Conservation (phyloP, 1,140 invertebrate species). For the Oreohelix idahoensis region DNA sequence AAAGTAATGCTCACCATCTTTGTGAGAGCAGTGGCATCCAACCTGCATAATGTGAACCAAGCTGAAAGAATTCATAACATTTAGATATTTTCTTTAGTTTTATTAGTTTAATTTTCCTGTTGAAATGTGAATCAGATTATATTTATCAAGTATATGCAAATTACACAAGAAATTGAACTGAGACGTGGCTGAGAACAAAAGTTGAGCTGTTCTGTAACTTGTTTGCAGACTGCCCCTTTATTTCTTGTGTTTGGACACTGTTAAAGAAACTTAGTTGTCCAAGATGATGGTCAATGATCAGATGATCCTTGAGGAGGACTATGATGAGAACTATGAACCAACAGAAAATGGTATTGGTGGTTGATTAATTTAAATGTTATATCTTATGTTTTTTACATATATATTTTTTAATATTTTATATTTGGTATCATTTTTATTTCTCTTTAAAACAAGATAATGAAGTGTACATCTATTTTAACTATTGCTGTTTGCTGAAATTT, state of each 20-base stretch:
- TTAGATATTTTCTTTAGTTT: background rate
- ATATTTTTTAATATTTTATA: too few species aligned
- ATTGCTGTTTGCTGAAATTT: too few species aligned
- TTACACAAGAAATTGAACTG: background rate
- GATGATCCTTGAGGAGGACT: constrained; percentile 72
- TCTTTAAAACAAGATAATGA: too few species aligned
- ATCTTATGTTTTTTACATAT: too few species aligned
- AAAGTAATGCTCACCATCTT: background rate
- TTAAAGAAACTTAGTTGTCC: constrained; percentile 1
- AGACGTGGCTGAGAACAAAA: background rate
- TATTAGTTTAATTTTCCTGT: background rate
- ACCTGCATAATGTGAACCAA: background rate
- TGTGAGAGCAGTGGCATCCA: background rate
- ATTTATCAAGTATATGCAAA: background rate
- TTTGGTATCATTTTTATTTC: too few species aligned
- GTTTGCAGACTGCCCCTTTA: too few species aligned
- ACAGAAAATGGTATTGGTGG: constrained; percentile 69
- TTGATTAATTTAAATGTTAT: too few species aligned
- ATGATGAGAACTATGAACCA: constrained; percentile 73
- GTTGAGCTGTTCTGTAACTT: background rate
- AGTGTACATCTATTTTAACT: too few species aligned
- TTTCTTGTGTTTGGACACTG: background rate
- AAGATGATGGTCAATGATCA: constrained; percentile 72
- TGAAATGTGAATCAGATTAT: background rate
- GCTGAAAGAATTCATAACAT: background rate